Percentiles rank a stretch among this genome's conserved stretches.
Conservation (phyloP, 2,888 invertebrate genomes). For the Tigriopus californicus region DNA sequence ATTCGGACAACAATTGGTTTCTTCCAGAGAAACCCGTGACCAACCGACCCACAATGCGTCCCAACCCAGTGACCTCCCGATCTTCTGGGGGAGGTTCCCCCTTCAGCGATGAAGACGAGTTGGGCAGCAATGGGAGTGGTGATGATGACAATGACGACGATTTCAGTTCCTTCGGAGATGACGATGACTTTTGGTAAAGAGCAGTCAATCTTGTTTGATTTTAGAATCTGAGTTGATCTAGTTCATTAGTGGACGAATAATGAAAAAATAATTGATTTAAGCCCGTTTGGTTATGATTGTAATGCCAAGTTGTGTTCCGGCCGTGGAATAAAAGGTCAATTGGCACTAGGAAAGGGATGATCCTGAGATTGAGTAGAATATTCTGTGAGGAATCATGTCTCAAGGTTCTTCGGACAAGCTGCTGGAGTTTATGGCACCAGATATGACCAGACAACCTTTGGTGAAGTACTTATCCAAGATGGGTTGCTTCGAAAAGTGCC, state of each 20-base stretch:
- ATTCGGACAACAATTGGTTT: too few relatives aligned
- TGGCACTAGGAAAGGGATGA: too few relatives aligned
- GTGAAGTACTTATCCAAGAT: not conserved
- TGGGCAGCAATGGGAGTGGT: not conserved
- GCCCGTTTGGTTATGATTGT: too few relatives aligned
- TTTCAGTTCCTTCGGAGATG: not conserved
- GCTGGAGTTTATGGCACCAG: too few relatives aligned
- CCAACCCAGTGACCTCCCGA: not conserved
- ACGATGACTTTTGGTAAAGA: not conserved
- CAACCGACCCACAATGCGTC: not conserved
- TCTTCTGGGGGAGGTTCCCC: not conserved
- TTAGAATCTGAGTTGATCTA: not conserved
- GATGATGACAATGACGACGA: not conserved
- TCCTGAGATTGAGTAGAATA: too few relatives aligned
- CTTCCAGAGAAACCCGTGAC: not conserved
- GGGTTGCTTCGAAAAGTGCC: constrained; percentile 7
- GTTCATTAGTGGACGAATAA: not conserved
- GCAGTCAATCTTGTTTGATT: not conserved
- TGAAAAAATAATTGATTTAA: too few relatives aligned
- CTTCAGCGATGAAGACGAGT: not conserved
- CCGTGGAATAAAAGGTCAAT: too few relatives aligned
- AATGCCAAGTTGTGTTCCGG: too few relatives aligned
- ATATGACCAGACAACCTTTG: not conserved
- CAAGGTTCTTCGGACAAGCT: too few relatives aligned
- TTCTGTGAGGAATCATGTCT: too few relatives aligned